These are phyloP conservation scores for Phoxinus phoxinus DNA, from an alignment of 2,113 vertebrate genomes.

Conservation along the genomic window DNA sequence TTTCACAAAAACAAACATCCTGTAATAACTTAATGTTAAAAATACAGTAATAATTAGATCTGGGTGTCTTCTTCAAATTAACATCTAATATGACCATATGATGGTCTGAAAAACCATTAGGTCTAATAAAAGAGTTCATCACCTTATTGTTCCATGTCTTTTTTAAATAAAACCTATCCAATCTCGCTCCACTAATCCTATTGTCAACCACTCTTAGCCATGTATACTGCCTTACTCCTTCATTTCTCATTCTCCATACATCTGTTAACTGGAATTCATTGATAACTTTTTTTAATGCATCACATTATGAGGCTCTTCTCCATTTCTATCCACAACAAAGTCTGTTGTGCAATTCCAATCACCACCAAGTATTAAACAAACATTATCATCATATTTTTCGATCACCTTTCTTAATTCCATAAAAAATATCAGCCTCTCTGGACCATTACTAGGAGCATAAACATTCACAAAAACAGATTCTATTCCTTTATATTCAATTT, in stretches of 20 bases:
- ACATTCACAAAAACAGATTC: not conserved
- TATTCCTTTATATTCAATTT: not conserved
- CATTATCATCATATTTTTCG: too few relatives aligned
- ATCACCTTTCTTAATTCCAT: too few relatives aligned
- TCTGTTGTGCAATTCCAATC: too few relatives aligned
- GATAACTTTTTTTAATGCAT: too few relatives aligned
- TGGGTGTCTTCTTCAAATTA: not conserved
- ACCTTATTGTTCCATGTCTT: not conserved
- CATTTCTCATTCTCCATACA: not conserved
- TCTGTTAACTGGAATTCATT: not conserved
- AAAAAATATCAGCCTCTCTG: too few relatives aligned
- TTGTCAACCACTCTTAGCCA: not conserved
- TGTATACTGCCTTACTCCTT: not conserved
- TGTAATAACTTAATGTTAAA: not conserved
- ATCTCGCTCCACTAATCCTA: not conserved
- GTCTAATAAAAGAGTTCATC: not conserved
- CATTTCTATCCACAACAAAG: too few relatives aligned
- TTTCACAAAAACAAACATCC: too few relatives aligned
- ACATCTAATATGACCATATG: not conserved
- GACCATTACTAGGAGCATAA: not conserved
- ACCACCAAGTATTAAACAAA: too few relatives aligned
- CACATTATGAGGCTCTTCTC: too few relatives aligned
- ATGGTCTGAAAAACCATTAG: not conserved
- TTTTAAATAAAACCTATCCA: not conserved
- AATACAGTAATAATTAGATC: not conserved